Conservation (phyloP, 2,113 vertebrate genomes). For the Plestiodon gilberti region DNA sequence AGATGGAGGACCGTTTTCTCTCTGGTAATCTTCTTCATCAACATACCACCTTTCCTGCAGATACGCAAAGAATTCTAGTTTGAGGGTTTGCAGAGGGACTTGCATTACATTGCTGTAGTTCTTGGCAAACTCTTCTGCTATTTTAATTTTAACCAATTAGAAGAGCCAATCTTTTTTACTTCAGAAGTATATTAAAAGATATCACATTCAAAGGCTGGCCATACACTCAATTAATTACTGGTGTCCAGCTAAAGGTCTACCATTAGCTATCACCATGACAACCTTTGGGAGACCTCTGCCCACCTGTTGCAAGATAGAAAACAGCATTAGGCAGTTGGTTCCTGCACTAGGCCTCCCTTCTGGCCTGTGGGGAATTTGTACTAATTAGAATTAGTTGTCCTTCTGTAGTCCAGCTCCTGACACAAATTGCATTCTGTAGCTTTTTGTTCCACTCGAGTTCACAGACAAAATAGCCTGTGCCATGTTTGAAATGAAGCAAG, state of each 20-base stretch:
- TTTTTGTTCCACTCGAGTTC: constrained; percentile 88
- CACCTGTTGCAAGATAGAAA: constrained; percentile 82
- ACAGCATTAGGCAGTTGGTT: constrained; percentile 66
- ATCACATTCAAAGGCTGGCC: constrained; percentile 75
- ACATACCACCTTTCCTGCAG: constrained; percentile 26
- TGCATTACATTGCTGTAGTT: constrained; percentile 43
- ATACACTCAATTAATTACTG: constrained; percentile 77
- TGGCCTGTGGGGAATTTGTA: constrained; percentile 81
- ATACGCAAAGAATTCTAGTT: constrained; percentile 59
- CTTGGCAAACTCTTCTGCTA: constrained; percentile 64
- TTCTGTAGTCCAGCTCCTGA: constrained; percentile 83
- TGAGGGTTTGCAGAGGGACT: constrained; percentile 50
- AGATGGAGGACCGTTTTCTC: constrained; percentile 55
- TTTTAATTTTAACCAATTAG: constrained; percentile 81
- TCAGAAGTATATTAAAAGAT: constrained; percentile 74
- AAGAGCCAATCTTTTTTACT: constrained; percentile 70
- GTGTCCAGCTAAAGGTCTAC: constrained; percentile 75
- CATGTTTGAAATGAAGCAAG: constrained; percentile 85
- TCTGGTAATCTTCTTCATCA: constrained; percentile 26
- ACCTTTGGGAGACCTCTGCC: constrained; percentile 68
- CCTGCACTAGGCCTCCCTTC: constrained; percentile 69
- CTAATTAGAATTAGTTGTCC: constrained; percentile 91
- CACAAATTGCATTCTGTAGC: constrained; percentile 88
- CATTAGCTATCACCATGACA: constrained; percentile 78
- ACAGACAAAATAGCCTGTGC: constrained; percentile 85